phyloP scores from a whole-genome alignment of 2,113 vertebrate genomes.

The Mionectes macconnelli region DNA sequence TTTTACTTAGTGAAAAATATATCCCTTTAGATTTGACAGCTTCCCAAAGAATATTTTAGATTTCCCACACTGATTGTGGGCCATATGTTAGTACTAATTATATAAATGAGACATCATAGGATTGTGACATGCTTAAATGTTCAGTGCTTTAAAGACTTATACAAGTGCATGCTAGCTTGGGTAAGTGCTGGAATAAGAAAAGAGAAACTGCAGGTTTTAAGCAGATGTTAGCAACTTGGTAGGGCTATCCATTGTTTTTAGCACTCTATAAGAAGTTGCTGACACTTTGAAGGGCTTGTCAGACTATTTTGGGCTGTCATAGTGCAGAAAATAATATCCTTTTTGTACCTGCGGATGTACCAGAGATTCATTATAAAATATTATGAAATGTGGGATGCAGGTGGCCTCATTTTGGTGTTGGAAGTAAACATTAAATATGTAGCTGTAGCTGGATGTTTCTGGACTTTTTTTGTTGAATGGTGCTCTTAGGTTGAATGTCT shows the following conservation, averaged over 20 bases:
- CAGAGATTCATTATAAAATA: constrained; percentile 46
- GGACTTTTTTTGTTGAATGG: neutral
- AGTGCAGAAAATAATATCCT: constrained; percentile 23
- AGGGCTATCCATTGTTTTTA: constrained; percentile 59
- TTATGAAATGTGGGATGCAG: neutral
- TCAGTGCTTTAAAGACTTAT: constrained; percentile 69
- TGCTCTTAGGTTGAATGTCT: neutral
- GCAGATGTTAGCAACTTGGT: constrained; percentile 73
- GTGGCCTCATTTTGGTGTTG: neutral
- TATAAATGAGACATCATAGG: constrained; percentile 80
- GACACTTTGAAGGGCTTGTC: constrained; percentile 56
- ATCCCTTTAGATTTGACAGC: constrained; percentile 76
- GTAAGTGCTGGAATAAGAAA: constrained; percentile 64
- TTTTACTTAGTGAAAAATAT: constrained; percentile 72
- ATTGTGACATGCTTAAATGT: constrained; percentile 76
- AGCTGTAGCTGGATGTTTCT: neutral
- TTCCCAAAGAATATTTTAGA: constrained; percentile 79
- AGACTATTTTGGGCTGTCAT: constrained; percentile 47
- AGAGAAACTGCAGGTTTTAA: constrained; percentile 61
- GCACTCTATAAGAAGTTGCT: constrained; percentile 58
- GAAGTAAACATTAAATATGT: neutral
- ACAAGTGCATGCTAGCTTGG: constrained; percentile 68
- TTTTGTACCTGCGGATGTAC: constrained; percentile 48
- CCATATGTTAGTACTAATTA: constrained; percentile 86
- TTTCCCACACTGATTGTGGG: constrained; percentile 78